These are phyloP conservation scores for Pseudolaguvia tuberculata DNA, from an alignment of 2,113 vertebrate species.

Conservation along the genomic window DNA sequence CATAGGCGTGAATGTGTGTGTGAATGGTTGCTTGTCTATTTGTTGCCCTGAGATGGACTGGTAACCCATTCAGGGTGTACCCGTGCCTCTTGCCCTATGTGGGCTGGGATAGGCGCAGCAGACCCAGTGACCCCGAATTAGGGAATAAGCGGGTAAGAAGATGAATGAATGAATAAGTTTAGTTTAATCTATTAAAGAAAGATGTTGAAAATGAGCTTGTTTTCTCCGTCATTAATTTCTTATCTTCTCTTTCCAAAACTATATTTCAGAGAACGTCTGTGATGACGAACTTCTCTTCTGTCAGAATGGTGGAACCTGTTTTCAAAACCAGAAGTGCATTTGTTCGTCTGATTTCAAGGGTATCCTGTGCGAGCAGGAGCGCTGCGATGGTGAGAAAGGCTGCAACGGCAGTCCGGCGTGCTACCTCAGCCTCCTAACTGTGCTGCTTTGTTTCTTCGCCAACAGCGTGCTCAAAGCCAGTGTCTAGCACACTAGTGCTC, in stretches of 20 bases:
- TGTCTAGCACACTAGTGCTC: constrained; percentile 29
- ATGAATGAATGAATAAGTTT: no score
- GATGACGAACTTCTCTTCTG: constrained; percentile 78
- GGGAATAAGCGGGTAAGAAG: no score
- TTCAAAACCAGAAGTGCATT: constrained; percentile 80
- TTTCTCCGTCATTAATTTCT: background rate
- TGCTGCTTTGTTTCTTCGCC: constrained; percentile 63
- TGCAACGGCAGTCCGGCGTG: constrained; percentile 61
- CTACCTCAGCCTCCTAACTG: constrained; percentile 56
- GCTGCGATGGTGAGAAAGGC: constrained; percentile 60
- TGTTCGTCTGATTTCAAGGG: constrained; percentile 76
- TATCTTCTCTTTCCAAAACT: background rate
- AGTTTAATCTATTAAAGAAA: background rate
- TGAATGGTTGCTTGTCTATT: no score
- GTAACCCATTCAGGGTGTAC: no score
- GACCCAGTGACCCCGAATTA: no score
- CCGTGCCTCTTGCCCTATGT: no score
- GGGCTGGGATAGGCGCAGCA: no score
- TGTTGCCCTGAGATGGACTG: no score
- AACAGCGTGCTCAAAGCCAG: constrained; percentile 43
- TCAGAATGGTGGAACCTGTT: constrained; percentile 87
- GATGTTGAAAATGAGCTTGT: background rate
- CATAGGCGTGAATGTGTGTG: no score
- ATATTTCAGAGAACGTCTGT: constrained; percentile 75
- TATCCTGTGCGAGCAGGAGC: constrained; percentile 73